These are phyloP conservation scores for Sebastes glaucus DNA, from an alignment of 2,797 vertebrate genomes.

Conservation along the genomic window DNA sequence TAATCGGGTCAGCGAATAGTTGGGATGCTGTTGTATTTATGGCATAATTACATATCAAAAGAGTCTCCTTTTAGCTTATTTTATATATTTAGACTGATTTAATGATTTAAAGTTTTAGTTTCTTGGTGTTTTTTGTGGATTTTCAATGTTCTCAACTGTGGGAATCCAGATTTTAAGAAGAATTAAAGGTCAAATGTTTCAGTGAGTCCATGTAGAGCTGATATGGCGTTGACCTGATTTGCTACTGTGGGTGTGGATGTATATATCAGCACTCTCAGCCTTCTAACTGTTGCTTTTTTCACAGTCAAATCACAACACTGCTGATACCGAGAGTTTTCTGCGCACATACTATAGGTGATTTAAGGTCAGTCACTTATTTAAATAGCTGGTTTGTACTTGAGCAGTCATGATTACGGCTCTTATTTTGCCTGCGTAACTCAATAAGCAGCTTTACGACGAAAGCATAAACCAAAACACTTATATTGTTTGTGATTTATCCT, in stretches of 20 bases:
- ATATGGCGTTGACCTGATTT: background rate
- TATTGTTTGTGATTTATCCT: conserved; percentile 21
- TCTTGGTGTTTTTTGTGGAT: background rate
- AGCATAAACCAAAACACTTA: conserved; percentile 5
- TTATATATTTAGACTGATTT: background rate
- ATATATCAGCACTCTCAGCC: background rate
- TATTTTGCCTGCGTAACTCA: conserved; percentile 39
- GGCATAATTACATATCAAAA: background rate
- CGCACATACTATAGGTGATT: background rate
- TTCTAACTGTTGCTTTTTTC: background rate
- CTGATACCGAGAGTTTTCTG: background rate
- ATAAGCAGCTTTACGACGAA: conserved; percentile 51
- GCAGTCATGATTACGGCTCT: conserved; percentile 1
- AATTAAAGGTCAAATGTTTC: background rate
- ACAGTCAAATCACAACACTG: background rate
- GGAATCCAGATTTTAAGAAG: background rate
- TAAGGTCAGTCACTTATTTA: background rate
- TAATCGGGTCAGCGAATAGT: background rate
- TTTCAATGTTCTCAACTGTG: background rate
- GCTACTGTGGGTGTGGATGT: background rate
- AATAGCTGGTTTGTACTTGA: conserved; percentile 3
- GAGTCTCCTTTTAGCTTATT: background rate
- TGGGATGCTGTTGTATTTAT: background rate
- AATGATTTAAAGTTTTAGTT: background rate
- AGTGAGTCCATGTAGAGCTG: background rate